These are phyloP conservation scores for Rutilus rutilus DNA, from an alignment of 2,113 vertebrate species.

Conservation along the genomic window DNA sequence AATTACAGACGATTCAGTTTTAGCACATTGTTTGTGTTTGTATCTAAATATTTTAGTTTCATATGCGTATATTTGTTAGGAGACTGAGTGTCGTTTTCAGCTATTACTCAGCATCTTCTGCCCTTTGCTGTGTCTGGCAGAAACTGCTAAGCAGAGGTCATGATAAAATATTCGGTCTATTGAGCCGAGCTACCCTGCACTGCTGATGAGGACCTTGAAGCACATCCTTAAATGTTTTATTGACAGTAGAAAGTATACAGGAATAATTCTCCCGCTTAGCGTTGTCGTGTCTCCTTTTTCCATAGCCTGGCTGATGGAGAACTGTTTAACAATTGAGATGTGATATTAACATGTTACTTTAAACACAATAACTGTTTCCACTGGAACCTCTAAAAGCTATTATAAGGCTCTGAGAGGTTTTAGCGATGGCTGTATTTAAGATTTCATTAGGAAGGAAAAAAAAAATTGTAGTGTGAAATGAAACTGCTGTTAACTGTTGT, in stretches of 20 bases:
- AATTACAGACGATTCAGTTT: neutral
- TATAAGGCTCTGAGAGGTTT: conserved; percentile 2
- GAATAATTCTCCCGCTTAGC: neutral
- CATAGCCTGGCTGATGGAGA: neutral
- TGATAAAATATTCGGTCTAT: conserved; percentile 19
- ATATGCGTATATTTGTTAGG: neutral
- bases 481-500: conserved; percentile 34
- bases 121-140: neutral
- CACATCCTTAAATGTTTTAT: neutral
- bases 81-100: neutral
- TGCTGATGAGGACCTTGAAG: neutral
- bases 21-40: neutral
- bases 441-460: conserved; percentile 9
- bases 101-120: neutral
- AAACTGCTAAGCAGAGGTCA: conserved; percentile 8
- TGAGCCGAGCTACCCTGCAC: neutral
- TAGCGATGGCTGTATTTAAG: conserved; percentile 22
- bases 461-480: conserved; percentile 16
- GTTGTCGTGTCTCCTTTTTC: neutral
- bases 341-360: neutral
- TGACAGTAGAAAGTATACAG: conserved; percentile 12
- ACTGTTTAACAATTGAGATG: neutral
- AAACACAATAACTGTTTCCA: conserved; percentile 11
- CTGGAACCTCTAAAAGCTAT: conserved; percentile 1
- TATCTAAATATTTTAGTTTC: neutral